Conservation (phyloP, 1,140 invertebrate genomes). For the Scaptomyza pallida region DNA sequence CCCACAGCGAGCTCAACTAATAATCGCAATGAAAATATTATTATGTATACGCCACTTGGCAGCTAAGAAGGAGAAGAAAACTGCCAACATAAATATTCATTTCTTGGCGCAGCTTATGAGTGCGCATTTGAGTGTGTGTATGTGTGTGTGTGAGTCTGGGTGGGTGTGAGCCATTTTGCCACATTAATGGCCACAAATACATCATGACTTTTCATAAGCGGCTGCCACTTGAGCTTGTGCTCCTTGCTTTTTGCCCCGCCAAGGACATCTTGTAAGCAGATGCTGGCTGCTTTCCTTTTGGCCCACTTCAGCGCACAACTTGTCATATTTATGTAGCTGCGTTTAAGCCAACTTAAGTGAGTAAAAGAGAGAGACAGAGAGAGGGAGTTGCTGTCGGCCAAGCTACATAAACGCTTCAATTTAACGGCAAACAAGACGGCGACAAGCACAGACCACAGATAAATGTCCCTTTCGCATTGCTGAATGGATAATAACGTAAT, state of each 20-base stretch:
- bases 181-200: slow-evolving; percentile 79
- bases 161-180: slow-evolving; percentile 60
- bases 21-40: slow-evolving; percentile 75
- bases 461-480: slow-evolving; percentile 39
- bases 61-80: slow-evolving; percentile 18
- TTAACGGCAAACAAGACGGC: slow-evolving; percentile 36
- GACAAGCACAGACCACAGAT: slow-evolving; percentile 5
- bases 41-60: slow-evolving; percentile 71
- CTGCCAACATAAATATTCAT: slow-evolving; percentile 76
- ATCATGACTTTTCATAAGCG: slow-evolving; percentile 79
- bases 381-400: slow-evolving; percentile 23
- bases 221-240: slow-evolving; percentile 61
- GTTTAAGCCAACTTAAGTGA: slow-evolving; percentile 65
- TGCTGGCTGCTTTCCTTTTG: slow-evolving; percentile 21
- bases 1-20: slow-evolving; percentile 42
- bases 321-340: slow-evolving; percentile 76
- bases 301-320: slow-evolving; percentile 52
- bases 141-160: slow-evolving; percentile 17
- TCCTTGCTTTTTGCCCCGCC: slow-evolving; percentile 14
- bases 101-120: slow-evolving; percentile 50
- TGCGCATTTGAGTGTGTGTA: slow-evolving; percentile 20
- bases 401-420: slow-evolving; percentile 69
- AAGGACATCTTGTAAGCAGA: slow-evolving; percentile 46
- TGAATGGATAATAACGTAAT: slow-evolving; percentile 20
- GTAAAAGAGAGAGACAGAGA: slow-evolving; percentile 10